phyloP scores from a whole-genome alignment of 1,140 invertebrate species.

The Chlorops oryzae region DNA sequence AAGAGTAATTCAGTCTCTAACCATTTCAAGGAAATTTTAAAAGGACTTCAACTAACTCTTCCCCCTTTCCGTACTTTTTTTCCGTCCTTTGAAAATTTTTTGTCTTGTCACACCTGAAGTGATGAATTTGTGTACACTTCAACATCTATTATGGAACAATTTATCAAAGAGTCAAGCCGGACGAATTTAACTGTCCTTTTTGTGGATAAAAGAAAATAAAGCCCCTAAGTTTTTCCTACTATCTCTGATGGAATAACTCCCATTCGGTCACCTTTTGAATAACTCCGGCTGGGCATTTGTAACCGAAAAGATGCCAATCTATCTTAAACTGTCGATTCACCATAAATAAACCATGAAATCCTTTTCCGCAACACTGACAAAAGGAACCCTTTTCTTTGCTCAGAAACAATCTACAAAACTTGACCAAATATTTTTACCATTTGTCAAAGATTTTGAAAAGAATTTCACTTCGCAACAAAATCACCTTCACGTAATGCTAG shows the following conservation, averaged over 20 bases:
- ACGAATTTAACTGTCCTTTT: background rate
- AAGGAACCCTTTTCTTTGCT: background rate
- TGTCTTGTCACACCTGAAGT: no score
- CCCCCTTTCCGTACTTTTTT: no score
- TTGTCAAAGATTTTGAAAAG: no score
- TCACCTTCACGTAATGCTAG: no score
- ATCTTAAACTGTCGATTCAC: conserved; percentile 6
- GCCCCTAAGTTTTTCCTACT: background rate
- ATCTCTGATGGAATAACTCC: background rate
- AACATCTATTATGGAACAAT: conserved; percentile 1
- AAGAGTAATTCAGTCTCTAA: no score
- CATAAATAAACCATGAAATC: conserved; percentile 6
- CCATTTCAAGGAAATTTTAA: no score
- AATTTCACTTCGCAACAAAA: no score
- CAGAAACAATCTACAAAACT: background rate
- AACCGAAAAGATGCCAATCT: conserved; percentile 1
- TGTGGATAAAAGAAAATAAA: background rate
- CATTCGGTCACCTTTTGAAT: background rate
- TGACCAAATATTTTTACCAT: conserved; percentile 2
- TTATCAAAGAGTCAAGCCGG: conserved; percentile 5
- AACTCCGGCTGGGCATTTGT: background rate
- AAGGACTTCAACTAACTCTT: no score
- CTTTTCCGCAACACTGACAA: background rate
- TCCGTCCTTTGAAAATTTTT: no score
- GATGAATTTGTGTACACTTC: no score